A percentile compares a stretch with the other conserved stretches of the same genome.
phyloP scores from a whole-genome alignment of 2,113 vertebrate species.

The Dromaius novaehollandiae region DNA sequence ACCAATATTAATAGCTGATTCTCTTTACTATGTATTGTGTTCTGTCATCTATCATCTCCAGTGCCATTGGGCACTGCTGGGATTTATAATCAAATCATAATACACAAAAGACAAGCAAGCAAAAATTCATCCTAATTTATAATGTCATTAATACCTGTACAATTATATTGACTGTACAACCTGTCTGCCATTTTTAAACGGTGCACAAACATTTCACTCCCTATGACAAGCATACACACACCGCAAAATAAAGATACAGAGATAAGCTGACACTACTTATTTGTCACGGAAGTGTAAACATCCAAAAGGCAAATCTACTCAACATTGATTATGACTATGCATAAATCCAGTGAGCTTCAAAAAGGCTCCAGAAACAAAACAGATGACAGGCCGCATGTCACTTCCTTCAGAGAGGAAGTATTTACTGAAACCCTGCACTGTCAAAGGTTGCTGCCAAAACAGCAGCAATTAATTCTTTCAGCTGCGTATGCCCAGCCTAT shows the following conservation, averaged over 20 bases:
- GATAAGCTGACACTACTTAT: neutral
- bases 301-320: neutral
- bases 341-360: constrained; percentile 14
- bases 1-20: neutral
- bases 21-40: neutral
- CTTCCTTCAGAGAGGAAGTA: constrained; percentile 45
- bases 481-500: neutral
- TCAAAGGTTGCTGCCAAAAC: constrained; percentile 39
- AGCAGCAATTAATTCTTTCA: constrained; percentile 40
- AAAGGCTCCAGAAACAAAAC: neutral
- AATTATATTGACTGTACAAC: neutral
- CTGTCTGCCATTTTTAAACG: neutral
- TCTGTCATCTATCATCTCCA: neutral
- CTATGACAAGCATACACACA: neutral
- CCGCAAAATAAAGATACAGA: neutral
- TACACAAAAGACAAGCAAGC: neutral
- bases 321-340: neutral
- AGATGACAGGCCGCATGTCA: neutral
- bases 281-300: neutral
- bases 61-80: neutral
- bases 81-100: neutral
- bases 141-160: neutral
- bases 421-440: constrained; percentile 34
- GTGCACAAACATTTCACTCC: neutral
- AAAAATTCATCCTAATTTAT: constrained; percentile 11